These are phyloP conservation scores for Hyla sarda DNA, from an alignment of 2,113 vertebrate genomes.

Conservation along the genomic window DNA sequence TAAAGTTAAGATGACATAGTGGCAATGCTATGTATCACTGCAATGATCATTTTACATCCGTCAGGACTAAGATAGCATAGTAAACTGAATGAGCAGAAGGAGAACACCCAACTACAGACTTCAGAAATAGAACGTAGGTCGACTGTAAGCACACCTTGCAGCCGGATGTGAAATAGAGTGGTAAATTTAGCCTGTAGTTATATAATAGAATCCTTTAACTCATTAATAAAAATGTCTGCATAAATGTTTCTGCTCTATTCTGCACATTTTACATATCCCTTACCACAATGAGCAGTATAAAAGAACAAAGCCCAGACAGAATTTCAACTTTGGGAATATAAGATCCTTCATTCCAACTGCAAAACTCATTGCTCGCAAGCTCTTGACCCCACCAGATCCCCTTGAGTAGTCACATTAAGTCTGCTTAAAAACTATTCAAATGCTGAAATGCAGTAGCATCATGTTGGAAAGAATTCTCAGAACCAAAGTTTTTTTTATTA, in stretches of 20 bases:
- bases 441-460: constrained; percentile 48
- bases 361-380: constrained; percentile 53
- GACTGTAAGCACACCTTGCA: constrained; percentile 4
- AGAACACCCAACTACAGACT: not conserved
- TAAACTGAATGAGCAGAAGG: not conserved
- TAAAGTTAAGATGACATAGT: not conserved
- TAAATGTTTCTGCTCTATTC: not conserved
- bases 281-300: not conserved
- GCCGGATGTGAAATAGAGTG: not conserved
- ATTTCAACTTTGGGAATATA: constrained; percentile 45
- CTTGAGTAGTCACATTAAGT: constrained; percentile 47
- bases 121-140: constrained; percentile 17
- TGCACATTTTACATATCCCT: not conserved
- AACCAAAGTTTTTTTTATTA: constrained; percentile 37
- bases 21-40: not conserved
- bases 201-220: constrained; percentile 1
- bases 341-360: constrained; percentile 34
- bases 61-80: not conserved
- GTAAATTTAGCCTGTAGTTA: constrained; percentile 19
- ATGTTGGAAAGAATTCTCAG: constrained; percentile 55
- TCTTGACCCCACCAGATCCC: constrained; percentile 49
- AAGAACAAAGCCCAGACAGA: constrained; percentile 48
- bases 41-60: not conserved
- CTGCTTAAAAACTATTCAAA: constrained; percentile 46
- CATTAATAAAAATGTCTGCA: not conserved